A percentile compares a stretch with the other conserved stretches of the same genome.
These are phyloP conservation scores for Cossypha caffra DNA, from an alignment of 2,797 vertebrate species.

Conservation along the genomic window DNA sequence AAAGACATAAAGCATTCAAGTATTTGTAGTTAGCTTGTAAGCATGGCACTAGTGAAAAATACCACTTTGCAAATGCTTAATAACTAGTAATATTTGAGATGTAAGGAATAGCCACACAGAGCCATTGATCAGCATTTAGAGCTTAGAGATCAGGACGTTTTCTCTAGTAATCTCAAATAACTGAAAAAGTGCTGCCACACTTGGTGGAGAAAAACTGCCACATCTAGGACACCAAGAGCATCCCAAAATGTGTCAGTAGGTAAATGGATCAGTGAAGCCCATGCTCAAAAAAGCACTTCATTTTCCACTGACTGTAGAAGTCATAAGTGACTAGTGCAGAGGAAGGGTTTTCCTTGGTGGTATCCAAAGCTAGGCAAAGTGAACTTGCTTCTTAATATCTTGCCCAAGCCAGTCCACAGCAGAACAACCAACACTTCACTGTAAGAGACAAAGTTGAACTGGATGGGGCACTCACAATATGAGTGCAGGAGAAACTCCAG, in stretches of 20 bases:
- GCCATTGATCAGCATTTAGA: not conserved
- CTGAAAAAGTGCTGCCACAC: not conserved
- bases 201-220: not conserved
- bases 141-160: not conserved
- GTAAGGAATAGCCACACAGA: not conserved
- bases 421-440: not conserved
- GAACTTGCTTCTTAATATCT: not conserved
- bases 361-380: not conserved
- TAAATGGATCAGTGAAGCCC: not conserved
- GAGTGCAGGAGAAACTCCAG: not conserved
- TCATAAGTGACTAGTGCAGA: not conserved
- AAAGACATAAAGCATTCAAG: not conserved
- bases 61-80: not conserved
- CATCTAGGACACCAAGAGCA: not conserved
- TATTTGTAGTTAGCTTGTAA: not conserved
- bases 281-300: not conserved
- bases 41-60: not conserved
- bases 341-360: not conserved
- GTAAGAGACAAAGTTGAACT: not conserved
- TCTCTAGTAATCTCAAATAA: not conserved
- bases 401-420: not conserved
- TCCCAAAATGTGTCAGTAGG: not conserved
- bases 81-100: not conserved
- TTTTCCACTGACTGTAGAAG: not conserved
- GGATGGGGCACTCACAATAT: not conserved